Percentiles rank a stretch among this genome's conserved stretches.
phyloP scores from a whole-genome alignment of 2,888 invertebrate genomes.

The Lissocephala sabroskyi region DNA sequence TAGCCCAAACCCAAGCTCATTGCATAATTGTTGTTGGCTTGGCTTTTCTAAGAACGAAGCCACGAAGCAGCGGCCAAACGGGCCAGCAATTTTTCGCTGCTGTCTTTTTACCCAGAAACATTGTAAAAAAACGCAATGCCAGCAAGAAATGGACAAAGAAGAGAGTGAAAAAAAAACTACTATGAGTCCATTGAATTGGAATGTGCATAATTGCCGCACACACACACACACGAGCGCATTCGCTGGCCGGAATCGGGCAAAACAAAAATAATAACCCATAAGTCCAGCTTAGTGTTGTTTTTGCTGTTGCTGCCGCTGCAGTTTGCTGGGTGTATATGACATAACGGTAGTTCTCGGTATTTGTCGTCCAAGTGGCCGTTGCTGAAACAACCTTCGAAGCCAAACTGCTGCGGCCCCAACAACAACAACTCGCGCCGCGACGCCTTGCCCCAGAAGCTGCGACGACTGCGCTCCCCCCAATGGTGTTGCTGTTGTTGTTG shows the following conservation, averaged over 20 bases:
- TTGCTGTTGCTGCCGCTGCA: conserved; percentile 6
- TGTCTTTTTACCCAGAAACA: too few species aligned
- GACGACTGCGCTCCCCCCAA: neutral
- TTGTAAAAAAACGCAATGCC: conserved; percentile 13
- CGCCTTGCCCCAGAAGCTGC: neutral
- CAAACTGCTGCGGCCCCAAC: neutral
- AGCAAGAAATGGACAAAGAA: conserved; percentile 11
- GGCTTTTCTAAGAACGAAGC: conserved; percentile 8
- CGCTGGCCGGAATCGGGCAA: conserved; percentile 6
- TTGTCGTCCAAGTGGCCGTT: neutral
- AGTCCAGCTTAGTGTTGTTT: conserved; percentile 28
- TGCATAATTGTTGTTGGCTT: conserved; percentile 30
- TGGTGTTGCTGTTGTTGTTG: neutral
- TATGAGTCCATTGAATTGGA: conserved; percentile 27
- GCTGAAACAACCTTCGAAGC: conserved; percentile 5
- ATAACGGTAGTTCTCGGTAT: conserved; percentile 40
- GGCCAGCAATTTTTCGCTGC: too few species aligned
- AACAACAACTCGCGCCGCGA: too few species aligned
- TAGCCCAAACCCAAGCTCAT: conserved; percentile 12
- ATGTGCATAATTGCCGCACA: conserved; percentile 34
- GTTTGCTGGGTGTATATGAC: conserved; percentile 38
- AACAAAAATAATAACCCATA: conserved; percentile 38
- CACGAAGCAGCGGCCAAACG: too few species aligned
- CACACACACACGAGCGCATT: conserved; percentile 14
- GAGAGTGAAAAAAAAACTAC: conserved; percentile 9